phyloP scores from a whole-genome alignment of 1,140 invertebrate genomes.

The Drosophila tani region DNA sequence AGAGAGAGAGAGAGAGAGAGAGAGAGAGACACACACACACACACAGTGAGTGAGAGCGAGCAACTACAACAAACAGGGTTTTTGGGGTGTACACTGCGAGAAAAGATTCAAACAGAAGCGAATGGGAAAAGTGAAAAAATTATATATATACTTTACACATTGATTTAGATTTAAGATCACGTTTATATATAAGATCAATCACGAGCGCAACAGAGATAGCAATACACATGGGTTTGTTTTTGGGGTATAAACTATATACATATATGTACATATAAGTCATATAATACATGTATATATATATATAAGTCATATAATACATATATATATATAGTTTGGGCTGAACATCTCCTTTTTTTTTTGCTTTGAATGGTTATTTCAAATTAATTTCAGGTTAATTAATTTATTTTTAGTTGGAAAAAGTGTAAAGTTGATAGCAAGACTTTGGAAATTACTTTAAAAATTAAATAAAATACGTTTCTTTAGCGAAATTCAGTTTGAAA shows the following conservation, averaged over 20 bases:
- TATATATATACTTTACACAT: slow-evolving; percentile 74
- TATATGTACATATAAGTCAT: slow-evolving; percentile 43
- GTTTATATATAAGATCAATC: slow-evolving; percentile 75
- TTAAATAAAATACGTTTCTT: neutral
- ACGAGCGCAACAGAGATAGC: slow-evolving; percentile 74
- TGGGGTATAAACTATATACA: slow-evolving; percentile 9
- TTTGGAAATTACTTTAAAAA: too few species aligned
- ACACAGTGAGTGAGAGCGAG: slow-evolving; percentile 43
- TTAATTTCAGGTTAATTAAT: neutral
- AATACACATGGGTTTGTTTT: slow-evolving; percentile 25
- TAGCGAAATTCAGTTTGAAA: slow-evolving; percentile 22
- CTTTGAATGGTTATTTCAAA: slow-evolving; percentile 22
- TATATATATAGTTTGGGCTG: neutral
- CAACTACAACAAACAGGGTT: slow-evolving; percentile 68
- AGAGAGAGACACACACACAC: slow-evolving; percentile 38
- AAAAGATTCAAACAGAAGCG: slow-evolving; percentile 32
- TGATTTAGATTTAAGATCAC: slow-evolving; percentile 80
- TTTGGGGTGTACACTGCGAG: slow-evolving; percentile 33
- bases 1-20: slow-evolving; percentile 17
- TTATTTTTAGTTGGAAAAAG: too few species aligned
- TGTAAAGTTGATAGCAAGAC: too few species aligned
- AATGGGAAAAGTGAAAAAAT: slow-evolving; percentile 39
- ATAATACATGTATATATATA: slow-evolving; percentile 29
- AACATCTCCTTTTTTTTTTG: neutral
- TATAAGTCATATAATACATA: slow-evolving; percentile 40